Conservation (phyloP, 2,113 vertebrate genomes). For the Excalfactoria chinensis region DNA sequence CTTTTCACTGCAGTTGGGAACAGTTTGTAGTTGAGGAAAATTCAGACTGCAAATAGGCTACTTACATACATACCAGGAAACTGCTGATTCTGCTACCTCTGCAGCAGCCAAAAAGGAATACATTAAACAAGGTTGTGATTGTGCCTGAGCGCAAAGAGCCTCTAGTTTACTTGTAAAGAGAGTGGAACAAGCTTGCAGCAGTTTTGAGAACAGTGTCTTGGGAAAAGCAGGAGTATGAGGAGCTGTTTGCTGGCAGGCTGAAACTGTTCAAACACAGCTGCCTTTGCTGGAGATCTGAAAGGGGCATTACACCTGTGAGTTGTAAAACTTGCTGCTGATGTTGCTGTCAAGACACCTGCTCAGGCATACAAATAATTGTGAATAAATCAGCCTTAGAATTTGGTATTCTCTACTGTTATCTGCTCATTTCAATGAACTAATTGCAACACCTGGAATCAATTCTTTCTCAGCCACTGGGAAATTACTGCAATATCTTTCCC, state of each 20-base stretch:
- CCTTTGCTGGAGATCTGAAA: slow-evolving; percentile 15
- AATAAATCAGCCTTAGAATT: slow-evolving; percentile 14
- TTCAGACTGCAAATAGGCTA: neutral
- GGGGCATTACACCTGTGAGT: neutral
- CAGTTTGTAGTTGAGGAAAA: neutral
- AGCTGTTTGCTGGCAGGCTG: neutral
- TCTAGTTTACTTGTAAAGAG: neutral
- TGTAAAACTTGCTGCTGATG: neutral
- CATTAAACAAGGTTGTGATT: neutral
- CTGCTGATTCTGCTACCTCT: neutral
- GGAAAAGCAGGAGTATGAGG: neutral
- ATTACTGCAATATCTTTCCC: neutral
- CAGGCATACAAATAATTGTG: slow-evolving; percentile 11
- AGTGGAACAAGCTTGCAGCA: neutral
- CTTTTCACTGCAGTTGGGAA: neutral
- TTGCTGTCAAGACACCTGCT: slow-evolving; percentile 18
- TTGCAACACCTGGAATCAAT: neutral
- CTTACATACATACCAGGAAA: neutral
- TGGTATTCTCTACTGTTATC: neutral
- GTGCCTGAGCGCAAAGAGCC: neutral
- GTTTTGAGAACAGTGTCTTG: neutral
- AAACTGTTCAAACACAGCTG: slow-evolving; percentile 33
- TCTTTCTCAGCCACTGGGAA: neutral
- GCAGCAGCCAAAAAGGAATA: neutral
- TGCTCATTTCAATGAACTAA: slow-evolving; percentile 10